A percentile compares a stretch with the other conserved stretches of the same genome.
These are phyloP conservation scores for Hyperoodon ampullatus DNA, from an alignment of 2,113 vertebrate species.

Conservation along the genomic window DNA sequence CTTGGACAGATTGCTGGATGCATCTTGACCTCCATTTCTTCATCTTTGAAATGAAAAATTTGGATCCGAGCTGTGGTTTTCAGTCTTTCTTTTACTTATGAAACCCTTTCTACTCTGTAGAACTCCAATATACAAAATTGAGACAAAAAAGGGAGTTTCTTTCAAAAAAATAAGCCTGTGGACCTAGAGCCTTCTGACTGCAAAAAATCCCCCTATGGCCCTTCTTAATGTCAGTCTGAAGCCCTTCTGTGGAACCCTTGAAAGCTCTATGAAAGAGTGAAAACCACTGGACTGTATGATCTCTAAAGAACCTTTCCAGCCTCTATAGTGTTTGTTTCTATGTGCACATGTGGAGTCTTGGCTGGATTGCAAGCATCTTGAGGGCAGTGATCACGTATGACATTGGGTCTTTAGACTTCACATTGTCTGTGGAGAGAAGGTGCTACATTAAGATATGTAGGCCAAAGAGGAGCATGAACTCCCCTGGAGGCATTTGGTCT, in stretches of 20 bases:
- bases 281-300: background rate
- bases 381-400: background rate
- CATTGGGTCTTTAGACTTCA: background rate
- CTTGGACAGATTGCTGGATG: background rate
- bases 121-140: background rate
- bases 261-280: background rate
- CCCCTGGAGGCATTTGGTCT: background rate
- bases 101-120: background rate
- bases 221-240: background rate
- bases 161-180: background rate
- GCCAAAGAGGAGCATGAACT: background rate
- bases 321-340: background rate
- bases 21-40: background rate
- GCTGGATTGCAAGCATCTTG: background rate
- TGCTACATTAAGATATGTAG: background rate
- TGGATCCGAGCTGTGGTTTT: conserved; percentile 2
- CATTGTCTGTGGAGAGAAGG: background rate
- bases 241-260: background rate
- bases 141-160: background rate
- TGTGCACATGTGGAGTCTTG: background rate
- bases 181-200: background rate
- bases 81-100: background rate
- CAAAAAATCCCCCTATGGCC: background rate
- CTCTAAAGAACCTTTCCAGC: background rate
- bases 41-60: conserved; percentile 40